phyloP scores from a whole-genome alignment of 2,113 vertebrate genomes.

The Nycticorax nycticorax region DNA sequence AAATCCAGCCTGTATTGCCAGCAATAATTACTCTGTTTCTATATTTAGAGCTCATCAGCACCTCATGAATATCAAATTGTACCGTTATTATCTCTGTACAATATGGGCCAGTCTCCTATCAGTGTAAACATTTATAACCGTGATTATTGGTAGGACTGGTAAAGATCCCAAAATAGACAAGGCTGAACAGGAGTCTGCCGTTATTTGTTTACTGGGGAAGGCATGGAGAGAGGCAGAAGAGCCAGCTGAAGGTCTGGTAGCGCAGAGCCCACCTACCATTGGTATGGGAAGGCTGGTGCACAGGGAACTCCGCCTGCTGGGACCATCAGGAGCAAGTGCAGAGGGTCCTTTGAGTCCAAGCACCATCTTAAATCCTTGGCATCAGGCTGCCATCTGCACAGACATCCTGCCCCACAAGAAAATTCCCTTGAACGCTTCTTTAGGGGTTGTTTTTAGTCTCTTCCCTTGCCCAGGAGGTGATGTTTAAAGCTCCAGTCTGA shows the following conservation, averaged over 20 bases:
- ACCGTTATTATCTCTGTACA: constrained; percentile 54
- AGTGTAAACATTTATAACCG: constrained; percentile 51
- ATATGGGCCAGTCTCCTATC: constrained; percentile 43
- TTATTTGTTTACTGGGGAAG: constrained; percentile 29
- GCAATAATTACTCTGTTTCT: constrained; percentile 64
- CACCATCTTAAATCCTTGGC: background rate
- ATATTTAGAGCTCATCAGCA: constrained; percentile 67
- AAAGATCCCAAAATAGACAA: constrained; percentile 49
- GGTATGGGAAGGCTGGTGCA: background rate
- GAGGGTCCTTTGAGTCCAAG: background rate
- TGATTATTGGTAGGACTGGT: constrained; percentile 16
- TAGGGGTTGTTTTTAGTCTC: background rate
- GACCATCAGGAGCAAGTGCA: background rate
- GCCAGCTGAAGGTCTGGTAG: background rate
- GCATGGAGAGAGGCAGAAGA: background rate
- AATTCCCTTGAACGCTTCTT: background rate
- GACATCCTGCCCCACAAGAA: background rate
- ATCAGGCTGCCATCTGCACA: background rate
- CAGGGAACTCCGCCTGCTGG: background rate
- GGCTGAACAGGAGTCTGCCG: background rate
- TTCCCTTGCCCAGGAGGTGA: background rate
- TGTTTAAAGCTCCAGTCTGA: background rate
- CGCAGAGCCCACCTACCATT: background rate
- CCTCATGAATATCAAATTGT: constrained; percentile 69
- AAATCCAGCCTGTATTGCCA: constrained; percentile 44